These are phyloP conservation scores for Gallinago media DNA, from an alignment of 2,113 vertebrate species.

Conservation along the genomic window DNA sequence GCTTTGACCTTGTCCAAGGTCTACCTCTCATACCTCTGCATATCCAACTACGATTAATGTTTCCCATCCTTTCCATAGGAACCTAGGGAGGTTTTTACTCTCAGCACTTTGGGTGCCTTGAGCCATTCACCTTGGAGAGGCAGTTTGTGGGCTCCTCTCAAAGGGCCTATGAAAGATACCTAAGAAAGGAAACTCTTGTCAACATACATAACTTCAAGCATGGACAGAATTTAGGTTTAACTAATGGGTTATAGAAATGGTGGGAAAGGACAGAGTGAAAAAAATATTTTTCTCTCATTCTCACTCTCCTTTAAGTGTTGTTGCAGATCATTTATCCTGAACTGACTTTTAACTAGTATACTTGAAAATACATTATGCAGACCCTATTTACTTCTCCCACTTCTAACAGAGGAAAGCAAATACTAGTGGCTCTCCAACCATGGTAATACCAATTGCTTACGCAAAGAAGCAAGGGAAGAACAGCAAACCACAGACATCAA, in stretches of 20 bases:
- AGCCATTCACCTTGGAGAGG: not conserved
- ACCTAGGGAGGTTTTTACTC: not conserved
- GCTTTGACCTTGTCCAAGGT: not conserved
- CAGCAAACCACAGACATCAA: not conserved
- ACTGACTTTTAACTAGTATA: not conserved
- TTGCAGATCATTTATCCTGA: conserved; percentile 3
- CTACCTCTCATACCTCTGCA: not conserved
- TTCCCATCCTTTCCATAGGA: not conserved
- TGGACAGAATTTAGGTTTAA: not conserved
- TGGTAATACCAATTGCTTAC: not conserved
- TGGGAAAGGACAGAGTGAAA: not conserved
- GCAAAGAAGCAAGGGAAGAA: not conserved
- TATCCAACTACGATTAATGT: not conserved
- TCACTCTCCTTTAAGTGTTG: conserved; percentile 4
- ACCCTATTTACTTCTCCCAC: not conserved
- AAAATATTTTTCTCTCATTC: not conserved
- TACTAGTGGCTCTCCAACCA: conserved; percentile 15
- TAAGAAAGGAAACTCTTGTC: not conserved
- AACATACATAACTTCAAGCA: not conserved
- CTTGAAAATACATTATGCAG: conserved; percentile 57
- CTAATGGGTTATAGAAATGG: not conserved
- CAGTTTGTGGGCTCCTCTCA: not conserved
- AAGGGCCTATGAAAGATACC: not conserved
- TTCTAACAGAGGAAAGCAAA: conserved; percentile 27
- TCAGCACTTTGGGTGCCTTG: not conserved